Evolutionary conservation across 92 coral and sea anemone species (phyloP).

Genomic region (Parazoanthus atlanticus): DNA sequence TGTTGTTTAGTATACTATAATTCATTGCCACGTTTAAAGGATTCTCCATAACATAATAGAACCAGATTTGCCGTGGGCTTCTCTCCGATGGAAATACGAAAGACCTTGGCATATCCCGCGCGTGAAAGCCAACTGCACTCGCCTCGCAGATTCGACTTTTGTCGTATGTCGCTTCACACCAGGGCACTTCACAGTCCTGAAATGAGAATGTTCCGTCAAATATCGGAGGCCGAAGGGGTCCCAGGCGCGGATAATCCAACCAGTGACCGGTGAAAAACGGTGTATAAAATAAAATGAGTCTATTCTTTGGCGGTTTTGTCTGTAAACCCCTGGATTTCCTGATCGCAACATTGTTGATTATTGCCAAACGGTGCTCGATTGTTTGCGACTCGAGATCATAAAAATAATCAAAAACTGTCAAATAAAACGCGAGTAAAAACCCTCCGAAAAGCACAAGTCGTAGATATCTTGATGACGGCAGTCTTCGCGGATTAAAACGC

Average conservation of each 20-base stretch:
- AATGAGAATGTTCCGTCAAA: constrained; percentile 67
- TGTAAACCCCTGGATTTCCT: constrained; percentile 11
- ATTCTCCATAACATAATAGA: constrained; percentile 77
- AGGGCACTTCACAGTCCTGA: constrained; percentile 60
- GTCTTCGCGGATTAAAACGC: neutral
- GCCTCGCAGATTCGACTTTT: constrained; percentile 54
- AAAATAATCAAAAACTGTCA: constrained; percentile 32
- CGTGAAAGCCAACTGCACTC: constrained; percentile 85
- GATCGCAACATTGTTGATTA: constrained; percentile 33
- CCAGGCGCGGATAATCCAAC: constrained; percentile 60
- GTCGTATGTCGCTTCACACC: constrained; percentile 68
- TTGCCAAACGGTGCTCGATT: constrained; percentile 33
- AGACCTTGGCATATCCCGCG: constrained; percentile 57
- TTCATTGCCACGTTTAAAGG: constrained; percentile 54
- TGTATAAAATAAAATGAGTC: constrained; percentile 71
- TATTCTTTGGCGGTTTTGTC: constrained; percentile 28
- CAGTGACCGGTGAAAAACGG: constrained; percentile 66
- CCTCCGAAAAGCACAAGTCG: neutral
- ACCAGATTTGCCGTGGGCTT: constrained; percentile 73
- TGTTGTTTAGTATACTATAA: constrained; percentile 23
- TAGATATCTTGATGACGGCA: constrained; percentile 11
- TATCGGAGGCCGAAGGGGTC: constrained; percentile 45
- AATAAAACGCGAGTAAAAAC: constrained; percentile 15
- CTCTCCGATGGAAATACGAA: constrained; percentile 38
- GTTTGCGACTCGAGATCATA: constrained; percentile 35